Evolutionary conservation across 2,888 invertebrate species (phyloP).

Genomic region (Arge pagana): DNA sequence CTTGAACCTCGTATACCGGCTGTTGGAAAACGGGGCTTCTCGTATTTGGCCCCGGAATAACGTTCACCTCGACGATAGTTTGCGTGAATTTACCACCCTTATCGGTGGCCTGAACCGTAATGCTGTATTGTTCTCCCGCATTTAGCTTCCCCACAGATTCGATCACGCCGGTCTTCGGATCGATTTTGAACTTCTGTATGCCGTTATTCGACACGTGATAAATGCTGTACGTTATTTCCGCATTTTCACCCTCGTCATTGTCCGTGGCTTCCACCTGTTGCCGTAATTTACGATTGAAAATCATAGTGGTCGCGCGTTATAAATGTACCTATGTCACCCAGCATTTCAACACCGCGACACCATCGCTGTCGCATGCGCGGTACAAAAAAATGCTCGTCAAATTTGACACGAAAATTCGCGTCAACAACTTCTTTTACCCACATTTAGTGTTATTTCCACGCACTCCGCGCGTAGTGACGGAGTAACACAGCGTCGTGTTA

Average conservation of each 20-base stretch:
- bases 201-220: conserved; percentile 92
- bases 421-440: no score
- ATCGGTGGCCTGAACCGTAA: conserved; percentile 84
- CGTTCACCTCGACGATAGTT: conserved; percentile 83
- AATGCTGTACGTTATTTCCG: conserved; percentile 80
- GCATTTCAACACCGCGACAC: no score
- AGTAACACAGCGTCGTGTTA: no score
- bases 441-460: no score
- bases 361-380: no score
- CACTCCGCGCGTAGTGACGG: no score
- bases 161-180: conserved; percentile 77
- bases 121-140: conserved; percentile 87
- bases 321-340: no score
- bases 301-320: no score
- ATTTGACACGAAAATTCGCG: no score
- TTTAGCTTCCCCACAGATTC: conserved; percentile 80
- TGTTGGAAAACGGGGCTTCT: conserved; percentile 82
- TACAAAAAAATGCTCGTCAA: no score
- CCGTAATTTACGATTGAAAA: no score
- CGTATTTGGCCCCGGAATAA: conserved; percentile 81
- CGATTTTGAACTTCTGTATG: conserved; percentile 81
- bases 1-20: conserved; percentile 82
- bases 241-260: conserved; percentile 85
- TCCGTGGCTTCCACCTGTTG: conserved; percentile 77
- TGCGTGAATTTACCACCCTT: conserved; percentile 80